Evolutionary conservation across 37 sponge, comb jelly and placozoan species (phyloP), one percentile per base, ranked within the genome.

Genomic region (Tethya wilhelma): DNA sequence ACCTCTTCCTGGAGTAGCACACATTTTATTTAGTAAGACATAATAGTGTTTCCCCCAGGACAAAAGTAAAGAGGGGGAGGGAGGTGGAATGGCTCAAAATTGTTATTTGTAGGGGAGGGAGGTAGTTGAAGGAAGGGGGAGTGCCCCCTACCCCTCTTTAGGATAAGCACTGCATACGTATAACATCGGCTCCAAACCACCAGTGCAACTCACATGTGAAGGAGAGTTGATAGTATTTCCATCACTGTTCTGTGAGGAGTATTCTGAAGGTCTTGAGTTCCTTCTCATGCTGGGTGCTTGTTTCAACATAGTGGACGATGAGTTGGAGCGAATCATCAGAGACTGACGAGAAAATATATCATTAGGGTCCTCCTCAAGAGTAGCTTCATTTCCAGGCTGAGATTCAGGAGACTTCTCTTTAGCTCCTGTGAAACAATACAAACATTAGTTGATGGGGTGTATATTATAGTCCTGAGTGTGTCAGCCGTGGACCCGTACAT

Each of bases 1-100:
- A 89, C 55, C 0, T 63, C 68, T 64, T 84, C 62, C 84, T 89
- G 66, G 8, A 45, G 9, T 4, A 67, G 38, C 20, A 67, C 38
- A 26, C 44, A 69, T 42, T 7, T 69, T 43, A 2, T 4, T n/a
- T 42, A 43, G 9, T 23, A 69, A 43, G 9, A 69, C 4, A 30
- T 31, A 31, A 65, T 69, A 9, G 42, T 42, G 29, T 30, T 38
- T 31, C 6, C 3, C 31, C 28, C 38, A 7, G 28, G 37, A 2
- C 12, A 29, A 3, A 6, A 29, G 5, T 7, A 3, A 65, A 65
- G n/a, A n/a, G n/a, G n/a, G n/a, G n/a, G n/a, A n/a, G n/a, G n/a
- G n/a, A n/a, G n/a, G n/a, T n/a, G n/a, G n/a, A n/a, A n/a, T n/a
- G n/a, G n/a, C n/a, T n/a, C n/a, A n/a, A n/a, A n/a, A n/a, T n/a